Evolutionary conservation across 2,113 vertebrate species (phyloP).

Genomic region (Lampris megalopsis): DNA sequence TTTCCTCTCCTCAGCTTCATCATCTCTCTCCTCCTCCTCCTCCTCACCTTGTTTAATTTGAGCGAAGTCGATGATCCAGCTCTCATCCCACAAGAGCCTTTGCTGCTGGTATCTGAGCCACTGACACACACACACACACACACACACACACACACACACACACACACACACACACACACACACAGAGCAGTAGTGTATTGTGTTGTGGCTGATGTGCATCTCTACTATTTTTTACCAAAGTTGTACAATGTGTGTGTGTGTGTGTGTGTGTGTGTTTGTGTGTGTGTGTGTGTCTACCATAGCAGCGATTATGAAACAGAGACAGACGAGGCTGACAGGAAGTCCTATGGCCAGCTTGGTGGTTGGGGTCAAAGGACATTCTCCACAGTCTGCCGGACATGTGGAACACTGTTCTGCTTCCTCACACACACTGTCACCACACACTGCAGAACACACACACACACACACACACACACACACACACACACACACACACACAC

Average conservation of each 20-base stretch:
- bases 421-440: conserved; percentile 84
- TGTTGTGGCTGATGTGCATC: no score
- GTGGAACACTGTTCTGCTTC: conserved; percentile 83
- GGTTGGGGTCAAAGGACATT: conserved; percentile 79
- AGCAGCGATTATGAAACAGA: conserved; percentile 78
- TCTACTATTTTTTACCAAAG: no score
- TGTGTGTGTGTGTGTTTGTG: not conserved
- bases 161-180: conserved; percentile 17
- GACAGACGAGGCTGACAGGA: conserved; percentile 81
- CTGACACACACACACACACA: conserved; percentile 52
- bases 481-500: not conserved
- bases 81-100: conserved; percentile 90
- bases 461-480: conserved; percentile 7
- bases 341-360: conserved; percentile 80
- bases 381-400: conserved; percentile 85
- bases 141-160: conserved; percentile 9
- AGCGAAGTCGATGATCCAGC: conserved; percentile 87
- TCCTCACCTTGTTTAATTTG: conserved; percentile 85
- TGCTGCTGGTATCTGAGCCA: conserved; percentile 89
- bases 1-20: no score
- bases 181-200: not conserved
- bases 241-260: conserved; percentile 8
- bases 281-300: conserved; percentile 70
- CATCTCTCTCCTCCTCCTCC: no score
- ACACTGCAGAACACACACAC: conserved; percentile 73